phyloP scores from a whole-genome alignment of 2,113 vertebrate species.

The Rhea pennata region DNA sequence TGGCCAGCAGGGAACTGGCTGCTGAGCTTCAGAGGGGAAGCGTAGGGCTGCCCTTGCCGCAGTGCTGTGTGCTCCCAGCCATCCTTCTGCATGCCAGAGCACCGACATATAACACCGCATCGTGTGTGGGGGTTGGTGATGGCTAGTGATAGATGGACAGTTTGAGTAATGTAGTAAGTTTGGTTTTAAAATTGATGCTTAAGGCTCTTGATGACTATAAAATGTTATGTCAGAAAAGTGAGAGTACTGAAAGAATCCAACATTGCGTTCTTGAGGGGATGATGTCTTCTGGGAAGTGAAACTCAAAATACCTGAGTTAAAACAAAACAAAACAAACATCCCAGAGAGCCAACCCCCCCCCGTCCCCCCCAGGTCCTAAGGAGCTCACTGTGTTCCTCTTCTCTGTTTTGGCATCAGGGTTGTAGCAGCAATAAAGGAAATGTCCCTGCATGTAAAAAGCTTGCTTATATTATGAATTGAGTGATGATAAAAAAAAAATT shows the following conservation, averaged over 20 bases:
- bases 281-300: background rate
- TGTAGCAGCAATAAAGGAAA: background rate
- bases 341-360: no score
- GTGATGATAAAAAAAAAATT: background rate
- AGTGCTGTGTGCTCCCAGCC: background rate
- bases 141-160: background rate
- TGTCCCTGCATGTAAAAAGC: background rate
- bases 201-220: background rate
- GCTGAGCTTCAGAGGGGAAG: background rate
- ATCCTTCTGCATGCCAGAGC: no score
- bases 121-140: background rate
- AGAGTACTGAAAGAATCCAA: background rate
- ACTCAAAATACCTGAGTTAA: background rate
- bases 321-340: background rate
- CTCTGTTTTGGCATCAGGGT: background rate
- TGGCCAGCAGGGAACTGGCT: background rate
- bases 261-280: background rate
- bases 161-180: background rate
- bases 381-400: background rate
- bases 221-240: background rate
- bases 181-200: background rate
- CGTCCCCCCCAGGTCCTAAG: background rate
- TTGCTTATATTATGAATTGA: background rate
- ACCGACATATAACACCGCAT: no score
- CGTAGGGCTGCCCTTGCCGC: fast-evolving